These are phyloP conservation scores for Tragelaphus imberbis DNA, from an alignment of 2,113 vertebrate species.

Conservation along the genomic window DNA sequence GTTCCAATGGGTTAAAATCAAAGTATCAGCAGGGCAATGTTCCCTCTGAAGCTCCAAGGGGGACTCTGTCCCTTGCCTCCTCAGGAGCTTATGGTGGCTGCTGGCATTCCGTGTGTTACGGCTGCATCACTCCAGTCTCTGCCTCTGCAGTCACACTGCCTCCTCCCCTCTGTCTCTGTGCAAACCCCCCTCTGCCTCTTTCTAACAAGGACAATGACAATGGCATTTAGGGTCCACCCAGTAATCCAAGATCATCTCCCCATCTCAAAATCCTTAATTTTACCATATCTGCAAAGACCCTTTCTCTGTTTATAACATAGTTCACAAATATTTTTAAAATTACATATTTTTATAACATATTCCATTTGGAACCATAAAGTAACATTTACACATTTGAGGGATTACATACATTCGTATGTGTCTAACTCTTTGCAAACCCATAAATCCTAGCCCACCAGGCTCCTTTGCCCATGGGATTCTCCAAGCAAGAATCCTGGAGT, in stretches of 20 bases:
- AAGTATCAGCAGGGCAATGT: no score
- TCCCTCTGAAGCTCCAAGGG: background rate
- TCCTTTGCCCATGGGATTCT: background rate
- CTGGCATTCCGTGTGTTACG: background rate
- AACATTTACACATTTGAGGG: background rate
- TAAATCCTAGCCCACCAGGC: background rate
- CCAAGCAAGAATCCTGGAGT: background rate
- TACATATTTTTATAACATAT: background rate
- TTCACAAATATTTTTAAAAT: background rate
- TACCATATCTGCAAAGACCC: background rate
- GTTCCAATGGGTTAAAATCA: background rate
- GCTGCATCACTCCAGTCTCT: background rate
- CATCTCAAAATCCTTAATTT: background rate
- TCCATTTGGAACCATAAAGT: background rate
- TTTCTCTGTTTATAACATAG: background rate
- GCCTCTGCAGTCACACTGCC: background rate
- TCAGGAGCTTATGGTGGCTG: no score
- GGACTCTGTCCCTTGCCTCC: background rate
- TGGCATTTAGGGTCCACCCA: background rate
- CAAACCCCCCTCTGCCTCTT: background rate
- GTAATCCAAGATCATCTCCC: background rate
- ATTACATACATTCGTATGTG: rapidly evolving
- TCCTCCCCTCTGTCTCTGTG: background rate
- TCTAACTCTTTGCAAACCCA: background rate
- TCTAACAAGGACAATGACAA: background rate